A percentile compares a stretch with the other conserved stretches of the same genome.
These are phyloP conservation scores for Cephus runcator DNA, from an alignment of 2,888 invertebrate species.

Conservation along the genomic window DNA sequence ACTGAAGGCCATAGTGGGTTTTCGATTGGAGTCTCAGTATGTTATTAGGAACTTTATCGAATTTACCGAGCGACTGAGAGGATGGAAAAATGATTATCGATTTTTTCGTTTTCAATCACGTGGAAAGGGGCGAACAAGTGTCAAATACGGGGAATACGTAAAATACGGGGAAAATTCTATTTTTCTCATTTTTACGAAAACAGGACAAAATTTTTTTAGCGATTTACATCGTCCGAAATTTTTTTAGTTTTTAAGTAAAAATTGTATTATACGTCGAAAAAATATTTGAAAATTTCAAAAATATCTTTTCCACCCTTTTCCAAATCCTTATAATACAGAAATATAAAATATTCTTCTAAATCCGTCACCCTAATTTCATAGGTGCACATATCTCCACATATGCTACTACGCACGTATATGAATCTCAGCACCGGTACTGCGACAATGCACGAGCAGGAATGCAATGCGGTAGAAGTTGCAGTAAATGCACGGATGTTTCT, in stretches of 20 bases:
- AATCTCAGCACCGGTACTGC: background rate
- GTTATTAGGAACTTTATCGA: background rate
- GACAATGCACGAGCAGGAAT: slow-evolving; percentile 15
- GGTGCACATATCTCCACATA: too few species aligned
- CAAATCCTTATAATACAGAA: too few species aligned
- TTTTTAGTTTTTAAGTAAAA: too few species aligned
- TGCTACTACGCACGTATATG: too few species aligned
- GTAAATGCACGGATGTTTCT: slow-evolving; percentile 31
- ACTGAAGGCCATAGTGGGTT: background rate
- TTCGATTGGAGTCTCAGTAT: background rate
- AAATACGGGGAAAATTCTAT: background rate
- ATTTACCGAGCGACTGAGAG: background rate
- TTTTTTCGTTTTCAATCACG: background rate
- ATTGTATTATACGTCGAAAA: background rate
- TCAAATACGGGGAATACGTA: too few species aligned
- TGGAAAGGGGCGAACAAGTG: background rate
- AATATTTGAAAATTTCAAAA: background rate
- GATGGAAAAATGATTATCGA: background rate
- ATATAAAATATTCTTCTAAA: too few species aligned
- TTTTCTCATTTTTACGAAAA: background rate
- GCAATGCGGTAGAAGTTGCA: slow-evolving; percentile 41
- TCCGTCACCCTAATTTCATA: too few species aligned
- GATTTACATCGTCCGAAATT: too few species aligned
- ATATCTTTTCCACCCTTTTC: too few species aligned
- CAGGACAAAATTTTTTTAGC: background rate